Evolutionary conservation across 2,113 vertebrate species (phyloP), one percentile per base, ranked within the genome.

Genomic region (Eulemur macaco): DNA sequence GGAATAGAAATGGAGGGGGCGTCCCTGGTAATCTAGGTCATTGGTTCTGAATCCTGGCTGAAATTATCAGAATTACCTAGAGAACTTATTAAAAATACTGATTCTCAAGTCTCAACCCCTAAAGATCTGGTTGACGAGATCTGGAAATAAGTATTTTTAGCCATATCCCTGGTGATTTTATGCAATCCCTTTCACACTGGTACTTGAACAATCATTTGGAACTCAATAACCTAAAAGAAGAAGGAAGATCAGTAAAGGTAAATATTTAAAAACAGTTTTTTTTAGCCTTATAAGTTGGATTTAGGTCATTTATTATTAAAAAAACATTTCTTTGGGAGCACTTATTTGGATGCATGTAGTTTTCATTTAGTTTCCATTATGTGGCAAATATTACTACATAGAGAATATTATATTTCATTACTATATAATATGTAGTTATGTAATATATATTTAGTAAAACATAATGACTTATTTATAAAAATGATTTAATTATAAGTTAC

Each of bases 101-200:
- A 71, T 77, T 95, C 34, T 63, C 80, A 96, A 95, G 69, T n/a
- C 68, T 74, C 56, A 95, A 8, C 18, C 20, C 47, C 37, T 89
- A 76, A 87, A 89, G 45, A 95, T 71, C 92, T 66, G 23, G 58
- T 76, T 90, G 81, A 52, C 74, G n/a, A 64, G 25, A 95, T 84
- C 74, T 90, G 31, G 69, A 93, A 96, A 93, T 89, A 93, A 73
- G 64, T 96, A 93, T 89, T 86, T 93, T 89, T 95, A 93, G 73
- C 47, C 29, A 31, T 27, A 58, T 89, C 66, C 29, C 56, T 93
- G 34, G 31, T 78, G 56, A 74, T 82, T 76, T 95, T 86, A 83
- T 47, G 14, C 3, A 86, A n/a, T 82, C 20, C 31, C 47, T 95
- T 95, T 39, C 54, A 91, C 18, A 74, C 0, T 52, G 31, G 37